Percentiles rank a stretch among this genome's conserved stretches.
These are phyloP conservation scores for Allacma fusca DNA, from an alignment of 2,888 invertebrate genomes.

Conservation along the genomic window DNA sequence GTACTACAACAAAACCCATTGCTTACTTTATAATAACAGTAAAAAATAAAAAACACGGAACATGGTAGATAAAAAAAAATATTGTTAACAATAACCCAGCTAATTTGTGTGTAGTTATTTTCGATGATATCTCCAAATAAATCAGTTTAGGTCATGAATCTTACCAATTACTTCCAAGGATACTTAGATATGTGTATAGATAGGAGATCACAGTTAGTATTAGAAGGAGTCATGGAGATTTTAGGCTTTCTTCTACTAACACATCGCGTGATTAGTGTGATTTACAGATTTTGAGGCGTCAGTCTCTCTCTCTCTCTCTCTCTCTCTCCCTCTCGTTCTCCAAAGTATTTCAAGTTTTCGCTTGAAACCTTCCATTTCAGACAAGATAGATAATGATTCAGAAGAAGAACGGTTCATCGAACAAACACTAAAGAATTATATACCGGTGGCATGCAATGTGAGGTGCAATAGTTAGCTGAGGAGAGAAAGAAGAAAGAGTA, in stretches of 20 bases:
- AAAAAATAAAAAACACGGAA: too few relatives aligned
- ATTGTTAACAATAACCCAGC: too few relatives aligned
- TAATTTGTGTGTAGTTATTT: too few relatives aligned
- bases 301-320: constrained; percentile 1
- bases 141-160: too few relatives aligned
- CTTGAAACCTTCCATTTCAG: constrained; percentile 35
- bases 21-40: too few relatives aligned
- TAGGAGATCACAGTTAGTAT: too few relatives aligned
- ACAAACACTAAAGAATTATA: constrained; percentile 24
- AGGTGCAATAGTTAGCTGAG: not conserved
- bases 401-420: constrained; percentile 29
- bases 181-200: too few relatives aligned
- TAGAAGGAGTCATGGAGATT: not conserved
- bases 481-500: not conserved
- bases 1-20: too few relatives aligned
- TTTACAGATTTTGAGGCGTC: constrained; percentile 40
- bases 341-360: constrained; percentile 37
- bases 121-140: too few relatives aligned
- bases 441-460: constrained; percentile 15
- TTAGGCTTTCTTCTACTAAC: constrained; percentile 2
- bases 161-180: too few relatives aligned
- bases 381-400: constrained; percentile 31
- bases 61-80: too few relatives aligned
- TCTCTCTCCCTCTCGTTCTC: not conserved
- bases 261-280: constrained; percentile 39